Evolutionary conservation across 2,113 vertebrate genomes (phyloP).

Genomic region (Tinamus guttatus): DNA sequence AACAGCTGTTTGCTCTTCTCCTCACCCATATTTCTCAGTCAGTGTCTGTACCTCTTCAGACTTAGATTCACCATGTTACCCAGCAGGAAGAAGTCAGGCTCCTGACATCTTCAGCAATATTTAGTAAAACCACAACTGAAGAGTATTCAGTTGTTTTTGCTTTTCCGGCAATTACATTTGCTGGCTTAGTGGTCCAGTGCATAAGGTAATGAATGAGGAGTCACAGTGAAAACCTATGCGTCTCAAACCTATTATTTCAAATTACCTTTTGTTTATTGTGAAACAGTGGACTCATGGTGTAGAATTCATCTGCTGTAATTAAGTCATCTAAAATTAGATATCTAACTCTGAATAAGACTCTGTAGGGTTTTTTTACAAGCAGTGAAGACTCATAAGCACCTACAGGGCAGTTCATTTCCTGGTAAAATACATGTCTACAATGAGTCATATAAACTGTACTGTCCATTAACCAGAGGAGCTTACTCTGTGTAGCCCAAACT

Average conservation of each 20-base stretch:
- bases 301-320: conserved; percentile 26
- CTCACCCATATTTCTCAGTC: not conserved
- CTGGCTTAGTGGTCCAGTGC: not conserved
- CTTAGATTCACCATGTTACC: not conserved
- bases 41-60: not conserved
- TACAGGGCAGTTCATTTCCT: not conserved
- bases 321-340: not conserved
- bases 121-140: conserved; percentile 12
- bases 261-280: not conserved
- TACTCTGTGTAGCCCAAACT: not conserved
- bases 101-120: not conserved
- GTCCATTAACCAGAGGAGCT: not conserved
- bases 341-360: not conserved
- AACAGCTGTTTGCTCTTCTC: not conserved
- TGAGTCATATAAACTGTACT: not conserved
- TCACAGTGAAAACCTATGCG: not conserved
- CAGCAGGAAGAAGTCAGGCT: not conserved
- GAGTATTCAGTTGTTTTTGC: not conserved
- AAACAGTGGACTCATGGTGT: not conserved
- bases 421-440: not conserved
- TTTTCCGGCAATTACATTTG: conserved; percentile 4
- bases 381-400: not conserved
- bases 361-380: not conserved
- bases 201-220: conserved; percentile 8
- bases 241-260: conserved; percentile 2